A percentile compares a stretch with the other conserved stretches of the same genome.
Evolutionary conservation across 2,888 invertebrate genomes (phyloP).

Genomic region (Cenopis cana): DNA sequence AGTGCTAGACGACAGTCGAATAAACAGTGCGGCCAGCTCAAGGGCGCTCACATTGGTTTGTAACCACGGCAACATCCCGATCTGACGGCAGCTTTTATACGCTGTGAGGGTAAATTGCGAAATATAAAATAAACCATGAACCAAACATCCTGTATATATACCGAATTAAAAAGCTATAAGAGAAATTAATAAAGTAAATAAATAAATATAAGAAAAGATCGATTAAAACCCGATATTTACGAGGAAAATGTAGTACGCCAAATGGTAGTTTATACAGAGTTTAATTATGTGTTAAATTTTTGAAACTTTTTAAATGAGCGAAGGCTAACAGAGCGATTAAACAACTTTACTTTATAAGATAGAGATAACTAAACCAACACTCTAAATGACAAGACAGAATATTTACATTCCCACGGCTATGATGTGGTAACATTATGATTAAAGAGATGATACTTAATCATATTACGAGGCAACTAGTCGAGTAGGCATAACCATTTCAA

Average conservation of each 20-base stretch:
- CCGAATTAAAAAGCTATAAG: too few relatives aligned
- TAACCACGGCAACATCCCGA: slow-evolving; percentile 63
- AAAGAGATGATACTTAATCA: neutral
- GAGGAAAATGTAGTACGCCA: too few relatives aligned
- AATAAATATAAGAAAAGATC: too few relatives aligned
- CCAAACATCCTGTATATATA: too few relatives aligned
- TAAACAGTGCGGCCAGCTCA: slow-evolving; percentile 76
- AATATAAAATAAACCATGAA: too few relatives aligned
- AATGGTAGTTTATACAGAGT: too few relatives aligned
- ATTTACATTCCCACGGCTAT: slow-evolving; percentile 38
- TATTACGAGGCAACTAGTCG: neutral
- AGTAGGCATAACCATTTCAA: too few relatives aligned
- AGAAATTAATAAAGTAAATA: too few relatives aligned
- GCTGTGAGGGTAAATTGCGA: too few relatives aligned
- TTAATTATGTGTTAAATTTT: neutral
- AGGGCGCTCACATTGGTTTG: slow-evolving; percentile 70
- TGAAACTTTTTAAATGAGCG: neutral
- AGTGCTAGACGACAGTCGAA: slow-evolving; percentile 82
- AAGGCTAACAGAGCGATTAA: neutral
- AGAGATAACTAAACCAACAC: slow-evolving; percentile 29
- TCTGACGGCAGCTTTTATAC: slow-evolving; percentile 42
- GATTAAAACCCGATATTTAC: too few relatives aligned
- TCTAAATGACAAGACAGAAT: neutral
- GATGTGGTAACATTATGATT: slow-evolving; percentile 16
- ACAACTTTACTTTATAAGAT: slow-evolving; percentile 9